Evolutionary conservation across 2,797 vertebrate species (phyloP).

Genomic region (Poecile montanus): DNA sequence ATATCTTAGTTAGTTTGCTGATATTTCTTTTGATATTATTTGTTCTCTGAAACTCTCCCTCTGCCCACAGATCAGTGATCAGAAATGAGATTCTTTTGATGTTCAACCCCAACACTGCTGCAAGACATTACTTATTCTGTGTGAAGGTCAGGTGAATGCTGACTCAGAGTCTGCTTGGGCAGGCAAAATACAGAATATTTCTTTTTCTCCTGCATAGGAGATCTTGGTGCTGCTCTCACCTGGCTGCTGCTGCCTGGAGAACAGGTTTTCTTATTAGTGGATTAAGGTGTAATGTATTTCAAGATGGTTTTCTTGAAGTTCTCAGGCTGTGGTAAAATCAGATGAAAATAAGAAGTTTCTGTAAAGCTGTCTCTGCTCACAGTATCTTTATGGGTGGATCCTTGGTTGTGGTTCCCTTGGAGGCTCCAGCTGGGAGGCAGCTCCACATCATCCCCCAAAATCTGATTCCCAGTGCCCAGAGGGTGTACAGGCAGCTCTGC

Average conservation of each 20-base stretch:
- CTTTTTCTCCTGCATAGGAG: background rate
- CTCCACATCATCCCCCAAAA: background rate
- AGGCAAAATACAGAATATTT: background rate
- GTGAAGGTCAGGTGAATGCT: conserved; percentile 54
- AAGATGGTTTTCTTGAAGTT: background rate
- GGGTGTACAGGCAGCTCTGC: background rate
- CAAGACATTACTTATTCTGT: background rate
- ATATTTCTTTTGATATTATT: conserved; percentile 31
- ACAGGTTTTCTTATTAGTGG: background rate
- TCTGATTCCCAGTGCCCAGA: background rate
- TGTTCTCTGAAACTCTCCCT: background rate
- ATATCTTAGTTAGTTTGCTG: conserved; percentile 20
- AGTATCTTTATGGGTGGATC: background rate
- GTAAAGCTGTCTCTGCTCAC: background rate
- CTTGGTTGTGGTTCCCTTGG: background rate
- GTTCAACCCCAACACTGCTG: background rate
- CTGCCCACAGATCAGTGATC: conserved; percentile 41
- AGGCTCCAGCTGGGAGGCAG: background rate
- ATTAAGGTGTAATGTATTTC: background rate
- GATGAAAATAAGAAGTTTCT: background rate
- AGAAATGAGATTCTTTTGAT: conserved; percentile 60
- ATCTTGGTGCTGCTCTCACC: background rate
- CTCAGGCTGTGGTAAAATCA: background rate
- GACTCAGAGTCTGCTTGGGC: background rate
- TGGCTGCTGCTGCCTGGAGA: background rate